phyloP scores from a whole-genome alignment of 2,113 vertebrate species.

The Anhinga rufa region DNA sequence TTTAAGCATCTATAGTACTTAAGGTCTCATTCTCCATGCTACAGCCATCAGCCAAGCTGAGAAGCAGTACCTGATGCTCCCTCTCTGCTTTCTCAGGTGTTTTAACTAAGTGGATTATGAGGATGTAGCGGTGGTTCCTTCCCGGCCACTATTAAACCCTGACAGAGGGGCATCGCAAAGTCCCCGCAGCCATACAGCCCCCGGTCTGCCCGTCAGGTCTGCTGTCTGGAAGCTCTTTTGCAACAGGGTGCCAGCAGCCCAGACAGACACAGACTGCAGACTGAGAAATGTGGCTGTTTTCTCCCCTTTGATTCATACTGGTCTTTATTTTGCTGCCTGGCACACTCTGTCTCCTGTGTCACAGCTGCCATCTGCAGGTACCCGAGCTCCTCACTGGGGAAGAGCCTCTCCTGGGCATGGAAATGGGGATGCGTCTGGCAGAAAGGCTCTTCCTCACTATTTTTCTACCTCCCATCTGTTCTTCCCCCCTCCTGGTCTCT shows the following conservation, averaged over 20 bases:
- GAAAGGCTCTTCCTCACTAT: neutral
- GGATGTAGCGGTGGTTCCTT: neutral
- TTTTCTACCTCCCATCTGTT: neutral
- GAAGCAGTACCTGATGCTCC: neutral
- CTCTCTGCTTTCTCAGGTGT: neutral
- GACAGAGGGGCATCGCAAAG: neutral
- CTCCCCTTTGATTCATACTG: neutral
- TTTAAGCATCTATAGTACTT: neutral
- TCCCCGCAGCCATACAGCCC: neutral
- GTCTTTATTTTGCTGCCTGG: neutral
- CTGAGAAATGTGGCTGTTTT: neutral
- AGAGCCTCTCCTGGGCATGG: neutral
- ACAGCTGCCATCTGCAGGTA: slow-evolving; percentile 19
- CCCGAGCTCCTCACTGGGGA: neutral
- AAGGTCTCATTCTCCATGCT: neutral
- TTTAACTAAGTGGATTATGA: neutral
- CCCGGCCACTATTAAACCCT: neutral
- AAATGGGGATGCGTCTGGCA: neutral
- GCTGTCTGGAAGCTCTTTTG: neutral
- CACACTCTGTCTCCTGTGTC: neutral
- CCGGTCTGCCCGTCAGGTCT: fast-evolving
- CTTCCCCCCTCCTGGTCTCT: neutral
- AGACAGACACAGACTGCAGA: neutral
- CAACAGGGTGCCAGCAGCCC: neutral
- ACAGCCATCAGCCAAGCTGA: neutral